Conservation (phyloP, 1,140 invertebrate genomes). For the Hestina assimilis region DNA sequence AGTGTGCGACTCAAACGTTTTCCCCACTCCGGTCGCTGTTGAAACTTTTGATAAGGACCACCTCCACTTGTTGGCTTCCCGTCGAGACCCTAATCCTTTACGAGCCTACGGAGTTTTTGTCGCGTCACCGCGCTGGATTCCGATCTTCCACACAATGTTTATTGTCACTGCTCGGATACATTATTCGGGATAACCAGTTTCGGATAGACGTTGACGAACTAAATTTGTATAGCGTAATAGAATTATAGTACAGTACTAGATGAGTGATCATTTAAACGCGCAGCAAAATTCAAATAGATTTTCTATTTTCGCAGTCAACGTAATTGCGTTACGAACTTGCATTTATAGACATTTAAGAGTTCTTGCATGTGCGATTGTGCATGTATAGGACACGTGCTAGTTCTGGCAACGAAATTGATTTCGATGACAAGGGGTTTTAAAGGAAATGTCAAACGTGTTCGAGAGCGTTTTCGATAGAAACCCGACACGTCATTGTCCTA, state of each 20-base stretch:
- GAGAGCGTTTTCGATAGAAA: conserved; percentile 15
- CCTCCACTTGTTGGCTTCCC: conserved; percentile 42
- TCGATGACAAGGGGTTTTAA: conserved; percentile 4
- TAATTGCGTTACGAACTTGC: conserved; percentile 9
- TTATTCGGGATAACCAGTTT: neutral
- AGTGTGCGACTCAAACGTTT: conserved; percentile 34
- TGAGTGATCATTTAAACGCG: conserved; percentile 2
- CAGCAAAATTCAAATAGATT: conserved; percentile 22
- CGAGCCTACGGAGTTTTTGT: conserved; percentile 50
- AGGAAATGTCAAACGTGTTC: conserved; percentile 22
- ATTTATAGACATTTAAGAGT: conserved; percentile 9
- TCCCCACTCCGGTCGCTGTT: conserved; percentile 56
- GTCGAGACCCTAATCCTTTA: conserved; percentile 59
- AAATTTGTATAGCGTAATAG: neutral
- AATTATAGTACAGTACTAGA: conserved; percentile 5
- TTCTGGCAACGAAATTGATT: conserved; percentile 5
- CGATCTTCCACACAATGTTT: neutral
- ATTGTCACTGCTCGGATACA: neutral
- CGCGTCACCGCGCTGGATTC: conserved; percentile 25
- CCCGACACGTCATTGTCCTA: conserved; percentile 17
- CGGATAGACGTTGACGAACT: neutral
- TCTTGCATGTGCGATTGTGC: conserved; percentile 1
- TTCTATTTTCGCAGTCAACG: conserved; percentile 26
- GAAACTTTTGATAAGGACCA: conserved; percentile 66
- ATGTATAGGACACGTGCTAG: conserved; percentile 16